Base-by-base conservation (phyloP, 1,140 invertebrate species). In the Phthorimaea operculella region DNA sequence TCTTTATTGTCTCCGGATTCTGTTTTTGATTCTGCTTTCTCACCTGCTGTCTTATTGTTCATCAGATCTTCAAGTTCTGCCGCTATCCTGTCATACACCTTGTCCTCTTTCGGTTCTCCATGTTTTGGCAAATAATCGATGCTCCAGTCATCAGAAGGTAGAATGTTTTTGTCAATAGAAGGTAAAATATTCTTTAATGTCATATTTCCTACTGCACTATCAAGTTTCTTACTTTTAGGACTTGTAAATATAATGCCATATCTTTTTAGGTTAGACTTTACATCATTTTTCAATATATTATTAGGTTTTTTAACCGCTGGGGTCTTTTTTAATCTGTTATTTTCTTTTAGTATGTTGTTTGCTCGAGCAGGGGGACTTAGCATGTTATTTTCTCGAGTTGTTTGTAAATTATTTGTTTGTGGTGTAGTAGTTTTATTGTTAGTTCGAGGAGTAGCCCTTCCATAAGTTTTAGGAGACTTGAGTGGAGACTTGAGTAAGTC, bases 51-150 rank as follows among this genome's bases (percentile, higher is more conserved):
- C 34, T 79, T 78, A 72, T 76, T 82, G 44, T 74, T 80, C 85
- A 87, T 86, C 48, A 87, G 63, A 57, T 79, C 82, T 66, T 87
- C 85, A 48, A 87, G 57, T 60, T 87, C 83, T 12, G 83, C 85
- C 42, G 83, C 85, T 66, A 87, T 87, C 42, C 83, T 64, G 56
- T 87, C 83, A 76, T 86, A 87, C 3, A 84, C 81, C 68, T 82
- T 77, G 60, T 86, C 83, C 70, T 83, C 72, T 54, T 72, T 80
- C 4, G 70, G 70, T 66, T 83, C 75, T 52, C 79, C 70, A 55
- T 62, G 62, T 59, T 79, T 80, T 12, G 84, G 83, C 54, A 82
- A 78, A 55, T 76, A 83, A 45, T 86, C 84, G 58, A 86, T 81
- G 55, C 70, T 73, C 85, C 85, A 87, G 12, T 85, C 79, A 33